Conservation (phyloP, 2,888 invertebrate species). For the Morpho achilles region DNA sequence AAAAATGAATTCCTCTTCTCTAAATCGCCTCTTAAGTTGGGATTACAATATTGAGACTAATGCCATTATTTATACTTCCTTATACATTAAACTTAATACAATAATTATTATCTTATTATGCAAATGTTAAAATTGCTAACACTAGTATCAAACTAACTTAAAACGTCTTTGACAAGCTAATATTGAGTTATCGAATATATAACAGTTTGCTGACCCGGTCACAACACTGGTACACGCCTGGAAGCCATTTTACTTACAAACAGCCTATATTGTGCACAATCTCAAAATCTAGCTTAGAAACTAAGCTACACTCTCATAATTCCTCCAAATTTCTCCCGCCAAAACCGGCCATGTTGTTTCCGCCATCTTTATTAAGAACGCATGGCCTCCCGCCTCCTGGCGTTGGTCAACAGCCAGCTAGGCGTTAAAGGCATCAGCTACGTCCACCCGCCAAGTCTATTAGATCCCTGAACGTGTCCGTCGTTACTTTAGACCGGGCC, state of each 20-base stretch:
- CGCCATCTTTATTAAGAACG: constrained; percentile 77
- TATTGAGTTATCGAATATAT: background rate
- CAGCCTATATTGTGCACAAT: constrained; percentile 14
- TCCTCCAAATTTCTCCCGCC: constrained; percentile 49
- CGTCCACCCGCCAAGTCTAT: constrained; percentile 55
- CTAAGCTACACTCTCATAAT: constrained; percentile 38
- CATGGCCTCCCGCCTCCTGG: constrained; percentile 71
- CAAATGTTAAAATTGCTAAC: too few species aligned
- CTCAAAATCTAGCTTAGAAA: constrained; percentile 31
- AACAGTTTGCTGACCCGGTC: constrained; percentile 3
- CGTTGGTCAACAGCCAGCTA: constrained; percentile 76
- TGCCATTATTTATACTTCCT: too few species aligned
- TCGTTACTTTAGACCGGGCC: constrained; percentile 33
- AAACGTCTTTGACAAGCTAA: too few species aligned
- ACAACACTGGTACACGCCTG: constrained; percentile 9
- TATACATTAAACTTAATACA: too few species aligned
- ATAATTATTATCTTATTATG: too few species aligned
- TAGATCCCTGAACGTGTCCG: constrained; percentile 45
- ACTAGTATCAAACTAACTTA: too few species aligned
- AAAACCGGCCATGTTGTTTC: constrained; percentile 60
- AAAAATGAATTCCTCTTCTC: too few species aligned
- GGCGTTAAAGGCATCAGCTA: constrained; percentile 77
- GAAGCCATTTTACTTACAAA: constrained; percentile 10
- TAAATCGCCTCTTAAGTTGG: too few species aligned
- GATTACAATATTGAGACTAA: too few species aligned